Base-by-base conservation (phyloP, 2,888 invertebrate genomes). In the Nephrotoma appendiculata region DNA sequence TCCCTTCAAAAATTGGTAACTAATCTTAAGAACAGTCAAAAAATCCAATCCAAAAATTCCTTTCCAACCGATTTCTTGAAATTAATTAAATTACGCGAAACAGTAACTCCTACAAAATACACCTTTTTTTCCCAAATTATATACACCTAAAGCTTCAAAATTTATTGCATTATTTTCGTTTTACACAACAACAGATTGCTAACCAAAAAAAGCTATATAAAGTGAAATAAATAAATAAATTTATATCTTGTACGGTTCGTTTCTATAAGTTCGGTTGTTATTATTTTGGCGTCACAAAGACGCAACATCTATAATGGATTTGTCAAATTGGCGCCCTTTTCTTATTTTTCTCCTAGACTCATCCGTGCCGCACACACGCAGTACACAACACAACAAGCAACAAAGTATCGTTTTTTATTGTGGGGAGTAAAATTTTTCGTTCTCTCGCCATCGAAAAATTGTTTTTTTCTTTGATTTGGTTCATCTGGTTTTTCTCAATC, bases 251-350 rank as follows among this genome's bases (percentile, higher is more conserved):
- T n/a, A 15, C 52, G 52, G 52, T 57, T 57, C 15, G 4, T 57
- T 57, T 57, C 7, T 15, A n/a, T n/a, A 57, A 57, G 52, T 57
- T 71, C 31, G 19, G n/a, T 84, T 84, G 41, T 41, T 84, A 84
- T 41, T 84, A 12, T 42, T 43, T 5, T 85, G 85, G 85, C 85
- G 85, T 19, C 85, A 11, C 19, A 11, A 15, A 85, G 85, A 85
- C 85, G 85, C 85, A 42, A 9, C 44, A 44, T 85, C 19, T 44
- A 85, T 19, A 44, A 44, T 44, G 31, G 85, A 45, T 85, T 31
- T 44, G 44, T 85, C 85, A 85, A 85, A 85, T 43, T 85, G 85
- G 85, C 85, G 85, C 85, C 43, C 42, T 44, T 19, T 71, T 71
- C 9, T 71, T 71, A 9, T 9, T 71, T 48, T 84, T 84, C 42